Evolutionary conservation across 2,797 vertebrate genomes (phyloP).

Genomic region (Phoxinus dragarum): DNA sequence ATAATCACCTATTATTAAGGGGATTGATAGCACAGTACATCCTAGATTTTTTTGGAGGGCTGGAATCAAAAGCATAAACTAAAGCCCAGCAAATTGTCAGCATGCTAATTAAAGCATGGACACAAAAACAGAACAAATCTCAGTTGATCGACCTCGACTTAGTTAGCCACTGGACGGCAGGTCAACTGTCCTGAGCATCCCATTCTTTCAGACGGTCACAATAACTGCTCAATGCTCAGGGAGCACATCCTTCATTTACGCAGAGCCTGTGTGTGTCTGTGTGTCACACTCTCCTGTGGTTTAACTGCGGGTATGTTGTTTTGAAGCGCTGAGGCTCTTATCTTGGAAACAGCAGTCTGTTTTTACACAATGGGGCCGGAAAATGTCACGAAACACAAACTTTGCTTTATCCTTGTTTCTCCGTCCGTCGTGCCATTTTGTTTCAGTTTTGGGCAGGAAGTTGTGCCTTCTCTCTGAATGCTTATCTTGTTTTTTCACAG

Average conservation of each 20-base stretch:
- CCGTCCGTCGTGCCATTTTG: constrained; percentile 51
- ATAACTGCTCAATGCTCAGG: not conserved
- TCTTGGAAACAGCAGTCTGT: constrained; percentile 69
- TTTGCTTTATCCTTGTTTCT: constrained; percentile 58
- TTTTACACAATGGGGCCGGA: constrained; percentile 64
- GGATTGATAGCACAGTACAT: not conserved
- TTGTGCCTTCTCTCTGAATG: constrained; percentile 63
- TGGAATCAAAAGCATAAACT: not conserved
- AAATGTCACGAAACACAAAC: constrained; percentile 60
- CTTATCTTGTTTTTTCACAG: constrained; percentile 67
- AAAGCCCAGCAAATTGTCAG: not conserved
- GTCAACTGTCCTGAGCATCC: not conserved
- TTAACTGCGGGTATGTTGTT: constrained; percentile 15
- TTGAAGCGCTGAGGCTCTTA: constrained; percentile 60
- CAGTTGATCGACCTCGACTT: not conserved
- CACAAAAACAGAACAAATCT: constrained; percentile 19
- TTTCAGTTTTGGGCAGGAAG: constrained; percentile 66
- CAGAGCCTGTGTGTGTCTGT: not conserved
- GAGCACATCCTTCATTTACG: not conserved
- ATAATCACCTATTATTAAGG: not conserved
- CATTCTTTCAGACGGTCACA: not conserved
- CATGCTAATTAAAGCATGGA: not conserved
- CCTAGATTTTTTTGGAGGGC: not conserved
- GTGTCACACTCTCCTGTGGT: constrained; percentile 37
- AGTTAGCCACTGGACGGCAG: not conserved